Evolutionary conservation across 2,113 vertebrate species (phyloP).

Genomic region (Capreolus pygargus): DNA sequence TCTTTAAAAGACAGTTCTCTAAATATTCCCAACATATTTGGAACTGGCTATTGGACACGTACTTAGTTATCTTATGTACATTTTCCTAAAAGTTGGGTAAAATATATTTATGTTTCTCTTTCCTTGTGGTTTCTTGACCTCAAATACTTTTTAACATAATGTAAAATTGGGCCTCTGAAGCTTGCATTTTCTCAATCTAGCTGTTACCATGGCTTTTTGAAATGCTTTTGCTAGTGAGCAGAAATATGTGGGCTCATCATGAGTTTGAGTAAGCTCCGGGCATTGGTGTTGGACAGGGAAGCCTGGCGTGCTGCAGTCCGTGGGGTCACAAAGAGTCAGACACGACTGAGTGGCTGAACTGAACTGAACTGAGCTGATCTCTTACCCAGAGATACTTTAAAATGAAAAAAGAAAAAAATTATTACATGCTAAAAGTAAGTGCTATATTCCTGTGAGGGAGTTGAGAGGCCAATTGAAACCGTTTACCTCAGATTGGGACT

Average conservation of each 20-base stretch:
- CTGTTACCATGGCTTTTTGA: background rate
- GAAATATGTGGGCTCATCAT: background rate
- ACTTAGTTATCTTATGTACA: background rate
- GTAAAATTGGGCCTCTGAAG: slow-evolving; percentile 12
- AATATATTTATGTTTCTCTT: slow-evolving; percentile 28
- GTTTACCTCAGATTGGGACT: background rate
- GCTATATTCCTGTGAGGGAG: background rate
- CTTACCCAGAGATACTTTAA: background rate
- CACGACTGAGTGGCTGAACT: background rate
- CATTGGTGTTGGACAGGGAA: background rate
- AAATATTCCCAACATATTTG: slow-evolving; percentile 60
- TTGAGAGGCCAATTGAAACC: background rate
- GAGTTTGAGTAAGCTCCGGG: background rate
- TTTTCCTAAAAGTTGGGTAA: background rate
- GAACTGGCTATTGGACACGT: slow-evolving; percentile 19
- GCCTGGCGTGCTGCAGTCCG: background rate
- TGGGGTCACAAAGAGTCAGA: background rate
- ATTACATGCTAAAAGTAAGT: background rate
- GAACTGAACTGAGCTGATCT: background rate
- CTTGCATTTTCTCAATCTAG: background rate
- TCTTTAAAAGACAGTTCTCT: slow-evolving; percentile 58
- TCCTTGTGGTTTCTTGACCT: background rate
- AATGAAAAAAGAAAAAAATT: background rate
- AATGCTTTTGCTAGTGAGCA: background rate
- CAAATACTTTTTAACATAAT: background rate